Evolutionary conservation across 2,888 invertebrate species (phyloP).

Genomic region (Morpho helenor): DNA sequence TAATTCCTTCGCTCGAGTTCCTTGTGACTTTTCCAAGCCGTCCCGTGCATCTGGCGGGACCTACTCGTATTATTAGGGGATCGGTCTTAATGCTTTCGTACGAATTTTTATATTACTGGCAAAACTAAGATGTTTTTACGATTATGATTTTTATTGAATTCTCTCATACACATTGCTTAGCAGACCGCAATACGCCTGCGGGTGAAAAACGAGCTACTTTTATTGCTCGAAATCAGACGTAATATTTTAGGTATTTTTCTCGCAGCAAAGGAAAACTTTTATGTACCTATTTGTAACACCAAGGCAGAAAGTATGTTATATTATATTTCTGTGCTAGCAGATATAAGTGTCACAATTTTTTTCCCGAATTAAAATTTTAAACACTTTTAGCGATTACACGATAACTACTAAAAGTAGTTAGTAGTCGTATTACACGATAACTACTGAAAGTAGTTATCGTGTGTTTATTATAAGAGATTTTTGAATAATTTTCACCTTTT

Average conservation of each 20-base stretch:
- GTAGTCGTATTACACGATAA: too few species aligned
- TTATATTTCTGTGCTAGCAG: too few species aligned
- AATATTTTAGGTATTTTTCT: constrained; percentile 47
- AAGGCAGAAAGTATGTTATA: not conserved
- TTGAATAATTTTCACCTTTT: too few species aligned
- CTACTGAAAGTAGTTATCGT: too few species aligned
- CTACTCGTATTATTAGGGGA: constrained; percentile 68
- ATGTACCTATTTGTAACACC: not conserved
- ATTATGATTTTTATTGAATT: constrained; percentile 77
- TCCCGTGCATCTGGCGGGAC: constrained; percentile 77
- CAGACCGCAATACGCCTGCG: constrained; percentile 53
- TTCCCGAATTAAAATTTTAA: too few species aligned
- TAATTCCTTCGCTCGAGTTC: constrained; percentile 74
- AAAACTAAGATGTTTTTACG: constrained; percentile 70
- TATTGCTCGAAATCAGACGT: constrained; percentile 58
- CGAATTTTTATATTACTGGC: constrained; percentile 73
- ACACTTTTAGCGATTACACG: too few species aligned
- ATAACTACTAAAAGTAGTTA: too few species aligned
- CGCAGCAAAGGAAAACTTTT: constrained; percentile 28
- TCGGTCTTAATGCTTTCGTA: constrained; percentile 75
- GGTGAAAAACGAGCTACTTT: constrained; percentile 72
- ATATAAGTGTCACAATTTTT: too few species aligned
- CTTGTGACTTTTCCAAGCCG: constrained; percentile 76
- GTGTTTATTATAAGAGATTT: too few species aligned
- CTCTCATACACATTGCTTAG: constrained; percentile 48